Conservation (phyloP, 2,888 invertebrate genomes). For the Lamproptera curius region DNA sequence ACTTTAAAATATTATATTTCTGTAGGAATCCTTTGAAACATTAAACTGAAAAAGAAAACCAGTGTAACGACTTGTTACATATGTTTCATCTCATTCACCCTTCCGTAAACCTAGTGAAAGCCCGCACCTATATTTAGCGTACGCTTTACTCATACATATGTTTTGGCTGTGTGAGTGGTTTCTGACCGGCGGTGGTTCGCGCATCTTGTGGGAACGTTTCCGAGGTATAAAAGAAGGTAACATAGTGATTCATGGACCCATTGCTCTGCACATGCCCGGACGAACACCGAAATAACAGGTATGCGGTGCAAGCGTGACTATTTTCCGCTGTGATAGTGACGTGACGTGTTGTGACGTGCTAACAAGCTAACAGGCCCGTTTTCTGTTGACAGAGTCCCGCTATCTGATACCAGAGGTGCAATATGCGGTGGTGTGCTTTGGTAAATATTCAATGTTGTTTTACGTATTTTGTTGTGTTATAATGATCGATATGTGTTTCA, state of each 20-base stretch:
- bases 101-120: too few relatives aligned
- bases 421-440: slow-evolving; percentile 65
- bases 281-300: slow-evolving; percentile 34
- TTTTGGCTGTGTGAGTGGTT: slow-evolving; percentile 43
- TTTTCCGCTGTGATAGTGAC: slow-evolving; percentile 23
- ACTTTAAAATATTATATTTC: too few relatives aligned
- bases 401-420: slow-evolving; percentile 36
- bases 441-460: slow-evolving; percentile 40
- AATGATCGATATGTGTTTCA: too few relatives aligned
- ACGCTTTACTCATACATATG: slow-evolving; percentile 25
- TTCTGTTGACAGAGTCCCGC: slow-evolving; percentile 67
- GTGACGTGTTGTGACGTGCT: slow-evolving; percentile 34
- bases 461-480: too few relatives aligned
- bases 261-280: slow-evolving; percentile 55
- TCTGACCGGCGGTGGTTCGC: slow-evolving; percentile 54
- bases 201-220: slow-evolving; percentile 70
- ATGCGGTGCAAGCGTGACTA: slow-evolving; percentile 22
- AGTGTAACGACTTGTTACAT: too few relatives aligned
- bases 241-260: slow-evolving; percentile 62
- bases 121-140: slow-evolving; percentile 48
- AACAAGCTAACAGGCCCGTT: slow-evolving; percentile 41
- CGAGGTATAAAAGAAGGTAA: slow-evolving; percentile 74
- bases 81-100: too few relatives aligned
- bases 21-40: too few relatives aligned
- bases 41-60: too few relatives aligned